Conservation (phyloP, 1,140 invertebrate genomes). For the Drosophila paulistorum region DNA sequence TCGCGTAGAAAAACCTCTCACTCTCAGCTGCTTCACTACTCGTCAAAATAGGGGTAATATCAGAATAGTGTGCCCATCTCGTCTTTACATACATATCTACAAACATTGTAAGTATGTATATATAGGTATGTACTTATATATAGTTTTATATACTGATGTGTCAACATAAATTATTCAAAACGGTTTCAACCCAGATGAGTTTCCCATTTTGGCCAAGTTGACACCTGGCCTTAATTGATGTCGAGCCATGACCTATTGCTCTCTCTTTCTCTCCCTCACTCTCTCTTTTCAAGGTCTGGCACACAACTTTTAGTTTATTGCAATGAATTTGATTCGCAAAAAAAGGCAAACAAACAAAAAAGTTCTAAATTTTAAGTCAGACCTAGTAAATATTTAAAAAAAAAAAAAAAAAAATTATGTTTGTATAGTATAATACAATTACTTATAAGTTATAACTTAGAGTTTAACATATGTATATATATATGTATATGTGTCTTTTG, state of each 20-base stretch:
- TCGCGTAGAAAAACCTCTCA: too few species aligned
- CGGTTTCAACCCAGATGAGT: slow-evolving; percentile 52
- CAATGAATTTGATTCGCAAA: slow-evolving; percentile 8
- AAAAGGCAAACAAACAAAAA: background rate
- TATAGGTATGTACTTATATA: slow-evolving; percentile 4
- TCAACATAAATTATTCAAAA: slow-evolving; percentile 66
- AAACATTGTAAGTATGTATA: background rate
- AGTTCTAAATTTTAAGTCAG: background rate
- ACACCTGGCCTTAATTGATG: slow-evolving; percentile 50
- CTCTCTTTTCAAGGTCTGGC: slow-evolving; percentile 19
- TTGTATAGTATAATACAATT: background rate
- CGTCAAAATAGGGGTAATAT: too few species aligned
- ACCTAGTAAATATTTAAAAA: slow-evolving; percentile 13
- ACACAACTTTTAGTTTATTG: slow-evolving; percentile 7
- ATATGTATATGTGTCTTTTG: slow-evolving; percentile 32
- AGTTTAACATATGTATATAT: slow-evolving; percentile 47
- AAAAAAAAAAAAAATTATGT: background rate
- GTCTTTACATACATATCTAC: too few species aligned
- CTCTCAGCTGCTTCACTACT: too few species aligned
- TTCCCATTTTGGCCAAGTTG: slow-evolving; percentile 27
- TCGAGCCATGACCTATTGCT: slow-evolving; percentile 39
- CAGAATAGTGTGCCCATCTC: too few species aligned
- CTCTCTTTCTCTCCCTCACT: background rate
- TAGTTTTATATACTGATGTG: slow-evolving; percentile 30
- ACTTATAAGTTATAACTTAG: background rate